These are phyloP conservation scores for Hassar affinis DNA, from an alignment of 2,113 vertebrate genomes.

Conservation along the genomic window DNA sequence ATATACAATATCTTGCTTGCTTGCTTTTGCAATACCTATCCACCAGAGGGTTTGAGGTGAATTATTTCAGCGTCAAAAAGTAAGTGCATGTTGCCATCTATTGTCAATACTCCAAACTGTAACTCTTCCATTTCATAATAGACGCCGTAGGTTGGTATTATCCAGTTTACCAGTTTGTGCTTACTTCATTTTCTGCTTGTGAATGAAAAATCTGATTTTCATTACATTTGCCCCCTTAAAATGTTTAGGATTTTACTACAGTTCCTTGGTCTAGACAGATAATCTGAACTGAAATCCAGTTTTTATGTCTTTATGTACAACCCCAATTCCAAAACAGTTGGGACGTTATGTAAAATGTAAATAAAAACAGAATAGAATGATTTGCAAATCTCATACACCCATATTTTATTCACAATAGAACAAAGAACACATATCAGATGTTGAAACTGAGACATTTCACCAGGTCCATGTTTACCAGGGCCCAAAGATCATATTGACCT, in stretches of 20 bases:
- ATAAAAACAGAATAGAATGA: too few species aligned
- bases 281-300: neutral
- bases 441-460: too few species aligned
- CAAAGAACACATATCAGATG: too few species aligned
- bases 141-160: too few species aligned
- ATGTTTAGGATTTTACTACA: neutral
- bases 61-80: neutral
- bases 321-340: too few species aligned
- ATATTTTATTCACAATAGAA: too few species aligned
- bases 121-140: neutral
- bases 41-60: conserved; percentile 18
- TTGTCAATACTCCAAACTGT: neutral
- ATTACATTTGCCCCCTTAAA: neutral
- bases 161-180: neutral
- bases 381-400: too few species aligned
- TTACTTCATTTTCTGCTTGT: neutral
- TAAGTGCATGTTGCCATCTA: conserved; percentile 24
- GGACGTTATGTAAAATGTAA: too few species aligned
- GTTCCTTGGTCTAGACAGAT: neutral
- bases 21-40: neutral
- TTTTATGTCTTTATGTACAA: too few species aligned
- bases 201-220: neutral
- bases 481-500: too few species aligned
- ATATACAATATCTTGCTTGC: neutral
- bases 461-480: too few species aligned